Conservation (phyloP, 2,113 vertebrate species). For the Pseudolaguvia tuberculata region DNA sequence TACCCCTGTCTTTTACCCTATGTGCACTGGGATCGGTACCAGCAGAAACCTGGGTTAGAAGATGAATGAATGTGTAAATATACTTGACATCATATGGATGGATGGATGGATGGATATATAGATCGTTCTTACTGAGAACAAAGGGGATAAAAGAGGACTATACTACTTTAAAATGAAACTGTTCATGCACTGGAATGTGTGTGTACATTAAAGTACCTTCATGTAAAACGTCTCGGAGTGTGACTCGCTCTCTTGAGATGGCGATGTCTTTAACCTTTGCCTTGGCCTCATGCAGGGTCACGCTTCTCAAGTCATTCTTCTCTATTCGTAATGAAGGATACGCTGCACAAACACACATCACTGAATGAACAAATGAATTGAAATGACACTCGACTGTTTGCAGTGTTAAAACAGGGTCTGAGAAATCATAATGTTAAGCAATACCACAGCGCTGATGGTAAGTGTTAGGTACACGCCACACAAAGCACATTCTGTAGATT, state of each 20-base stretch:
- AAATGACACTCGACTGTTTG: conserved; percentile 21
- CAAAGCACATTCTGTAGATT: neutral
- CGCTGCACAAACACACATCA: conserved; percentile 61
- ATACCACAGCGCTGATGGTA: neutral
- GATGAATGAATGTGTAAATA: no score
- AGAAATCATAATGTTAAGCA: neutral
- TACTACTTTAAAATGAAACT: neutral
- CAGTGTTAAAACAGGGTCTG: conserved; percentile 18
- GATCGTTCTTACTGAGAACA: neutral
- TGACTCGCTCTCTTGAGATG: conserved; percentile 92
- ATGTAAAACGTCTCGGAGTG: conserved; percentile 87
- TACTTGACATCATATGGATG: no score
- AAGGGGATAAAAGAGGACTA: neutral
- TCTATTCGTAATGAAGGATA: conserved; percentile 94
- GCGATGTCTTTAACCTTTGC: conserved; percentile 97
- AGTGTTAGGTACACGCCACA: neutral
- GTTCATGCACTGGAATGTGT: neutral
- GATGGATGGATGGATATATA: no score
- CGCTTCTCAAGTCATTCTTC: conserved; percentile 97
- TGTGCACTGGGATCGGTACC: no score
- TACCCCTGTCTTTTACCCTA: no score
- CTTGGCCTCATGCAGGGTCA: conserved; percentile 91
- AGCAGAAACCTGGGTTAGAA: no score
- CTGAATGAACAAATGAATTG: conserved; percentile 7
- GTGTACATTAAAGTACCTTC: conserved; percentile 26